A percentile compares a stretch with the other conserved stretches of the same genome.
These are phyloP conservation scores for Atta cephalotes DNA, from an alignment of 1,140 invertebrate species.

Conservation along the genomic window DNA sequence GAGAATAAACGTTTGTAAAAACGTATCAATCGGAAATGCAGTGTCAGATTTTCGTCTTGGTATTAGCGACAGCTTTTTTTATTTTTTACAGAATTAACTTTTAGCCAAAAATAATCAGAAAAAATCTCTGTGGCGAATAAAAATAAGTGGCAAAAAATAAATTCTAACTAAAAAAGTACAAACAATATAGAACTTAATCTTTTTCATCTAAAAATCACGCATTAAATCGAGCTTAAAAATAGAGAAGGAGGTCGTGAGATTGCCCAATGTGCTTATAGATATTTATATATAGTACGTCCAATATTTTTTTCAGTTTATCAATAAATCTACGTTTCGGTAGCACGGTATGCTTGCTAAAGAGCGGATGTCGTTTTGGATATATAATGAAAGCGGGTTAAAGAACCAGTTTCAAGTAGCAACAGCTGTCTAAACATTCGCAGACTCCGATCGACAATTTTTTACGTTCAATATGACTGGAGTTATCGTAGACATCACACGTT, in stretches of 20 bases:
- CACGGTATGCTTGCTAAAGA: slow-evolving; percentile 28
- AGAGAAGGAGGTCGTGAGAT: neutral
- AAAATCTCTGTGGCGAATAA: neutral
- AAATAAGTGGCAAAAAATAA: neutral
- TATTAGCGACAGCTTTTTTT: neutral
- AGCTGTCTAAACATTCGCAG: slow-evolving; percentile 75
- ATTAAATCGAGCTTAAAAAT: neutral
- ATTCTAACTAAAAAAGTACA: neutral
- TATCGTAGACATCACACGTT: neutral
- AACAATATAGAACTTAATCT: neutral
- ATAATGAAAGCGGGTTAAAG: slow-evolving; percentile 65
- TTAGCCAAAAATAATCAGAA: neutral
- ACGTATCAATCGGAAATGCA: neutral
- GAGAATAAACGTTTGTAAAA: slow-evolving; percentile 5
- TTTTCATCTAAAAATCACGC: neutral
- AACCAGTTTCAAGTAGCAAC: slow-evolving; percentile 74
- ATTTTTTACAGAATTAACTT: neutral
- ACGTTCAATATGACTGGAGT: neutral
- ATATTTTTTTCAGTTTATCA: slow-evolving; percentile 35
- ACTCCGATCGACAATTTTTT: slow-evolving; percentile 68
- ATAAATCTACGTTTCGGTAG: slow-evolving; percentile 32
- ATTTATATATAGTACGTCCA: neutral
- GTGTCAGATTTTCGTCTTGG: neutral
- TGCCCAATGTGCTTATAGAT: neutral
- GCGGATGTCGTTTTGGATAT: slow-evolving; percentile 71